Conservation (phyloP, 2,888 invertebrate genomes). For the Epirrita christyi region DNA sequence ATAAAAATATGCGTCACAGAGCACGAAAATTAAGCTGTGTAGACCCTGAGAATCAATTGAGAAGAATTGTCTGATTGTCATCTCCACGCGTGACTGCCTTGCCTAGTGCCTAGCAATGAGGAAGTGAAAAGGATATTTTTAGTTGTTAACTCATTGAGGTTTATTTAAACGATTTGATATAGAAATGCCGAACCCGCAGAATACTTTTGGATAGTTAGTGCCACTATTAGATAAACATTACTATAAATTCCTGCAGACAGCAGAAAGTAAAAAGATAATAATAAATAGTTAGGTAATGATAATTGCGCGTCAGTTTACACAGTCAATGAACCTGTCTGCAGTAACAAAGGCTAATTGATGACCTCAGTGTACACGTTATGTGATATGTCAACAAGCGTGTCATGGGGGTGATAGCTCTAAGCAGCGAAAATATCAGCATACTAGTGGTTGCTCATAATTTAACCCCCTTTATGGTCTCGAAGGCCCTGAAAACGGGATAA, state of each 20-base stretch:
- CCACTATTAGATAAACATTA: too few relatives aligned
- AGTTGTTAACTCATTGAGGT: background rate
- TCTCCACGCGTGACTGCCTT: slow-evolving; percentile 24
- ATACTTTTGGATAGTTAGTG: too few relatives aligned
- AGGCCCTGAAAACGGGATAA: too few relatives aligned
- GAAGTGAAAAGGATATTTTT: slow-evolving; percentile 15
- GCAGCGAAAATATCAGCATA: too few relatives aligned
- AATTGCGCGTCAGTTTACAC: slow-evolving; percentile 12
- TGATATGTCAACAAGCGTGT: slow-evolving; percentile 37
- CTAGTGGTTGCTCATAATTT: too few relatives aligned
- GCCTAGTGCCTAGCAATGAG: slow-evolving; percentile 24
- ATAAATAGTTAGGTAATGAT: slow-evolving; percentile 11
- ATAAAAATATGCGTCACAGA: slow-evolving; percentile 11
- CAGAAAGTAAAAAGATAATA: slow-evolving; percentile 10
- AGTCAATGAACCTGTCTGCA: slow-evolving; percentile 50
- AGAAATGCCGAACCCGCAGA: too few relatives aligned
- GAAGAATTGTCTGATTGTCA: slow-evolving; percentile 19
- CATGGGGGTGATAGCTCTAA: slow-evolving; percentile 27
- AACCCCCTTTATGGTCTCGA: too few relatives aligned
- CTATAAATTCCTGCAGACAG: background rate
- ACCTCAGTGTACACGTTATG: slow-evolving; percentile 35
- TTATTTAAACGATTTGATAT: slow-evolving; percentile 11
- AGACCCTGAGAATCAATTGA: slow-evolving; percentile 21
- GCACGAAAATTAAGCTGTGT: slow-evolving; percentile 15
- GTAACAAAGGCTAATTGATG: slow-evolving; percentile 49